Percentiles rank a stretch among this genome's conserved stretches.
phyloP scores from a whole-genome alignment of 2,113 vertebrate genomes.

The Scytalopus superciliaris region DNA sequence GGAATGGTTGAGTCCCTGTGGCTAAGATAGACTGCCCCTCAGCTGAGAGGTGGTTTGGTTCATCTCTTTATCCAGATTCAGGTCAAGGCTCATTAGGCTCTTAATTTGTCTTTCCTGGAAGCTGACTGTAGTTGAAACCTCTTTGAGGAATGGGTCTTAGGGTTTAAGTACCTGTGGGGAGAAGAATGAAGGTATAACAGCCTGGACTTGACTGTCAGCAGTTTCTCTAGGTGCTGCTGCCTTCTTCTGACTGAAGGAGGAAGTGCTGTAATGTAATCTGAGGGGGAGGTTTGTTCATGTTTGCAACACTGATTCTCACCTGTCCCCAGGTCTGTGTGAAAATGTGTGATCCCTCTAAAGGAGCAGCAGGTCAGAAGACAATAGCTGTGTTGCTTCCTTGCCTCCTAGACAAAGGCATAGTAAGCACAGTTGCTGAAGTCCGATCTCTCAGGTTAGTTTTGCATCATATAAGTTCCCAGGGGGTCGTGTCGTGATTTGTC shows the following conservation, averaged over 20 bases:
- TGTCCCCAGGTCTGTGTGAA: slow-evolving; percentile 89
- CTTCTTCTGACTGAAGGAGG: neutral
- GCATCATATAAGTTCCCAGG: neutral
- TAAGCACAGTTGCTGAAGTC: slow-evolving; percentile 92
- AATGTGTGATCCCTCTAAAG: slow-evolving; percentile 91
- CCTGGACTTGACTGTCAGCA: neutral
- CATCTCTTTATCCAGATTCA: neutral
- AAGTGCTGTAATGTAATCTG: neutral
- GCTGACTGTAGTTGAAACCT: neutral
- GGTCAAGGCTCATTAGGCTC: neutral
- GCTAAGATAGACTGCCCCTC: neutral
- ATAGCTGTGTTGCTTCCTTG: slow-evolving; percentile 90
- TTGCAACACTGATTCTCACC: neutral
- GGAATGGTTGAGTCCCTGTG: neutral
- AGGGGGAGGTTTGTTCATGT: neutral
- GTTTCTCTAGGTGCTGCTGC: neutral
- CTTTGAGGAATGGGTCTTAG: neutral
- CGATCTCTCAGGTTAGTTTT: slow-evolving; percentile 88
- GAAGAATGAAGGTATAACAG: neutral
- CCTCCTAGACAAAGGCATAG: slow-evolving; percentile 93
- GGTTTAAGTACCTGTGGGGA: neutral
- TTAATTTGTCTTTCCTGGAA: neutral
- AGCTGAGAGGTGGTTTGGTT: rapidly evolving
- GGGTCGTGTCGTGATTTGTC: rapidly evolving
- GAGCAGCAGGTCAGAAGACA: slow-evolving; percentile 86